Base-by-base conservation (phyloP, 2,113 vertebrate genomes). In the Trogon melanurus region DNA sequence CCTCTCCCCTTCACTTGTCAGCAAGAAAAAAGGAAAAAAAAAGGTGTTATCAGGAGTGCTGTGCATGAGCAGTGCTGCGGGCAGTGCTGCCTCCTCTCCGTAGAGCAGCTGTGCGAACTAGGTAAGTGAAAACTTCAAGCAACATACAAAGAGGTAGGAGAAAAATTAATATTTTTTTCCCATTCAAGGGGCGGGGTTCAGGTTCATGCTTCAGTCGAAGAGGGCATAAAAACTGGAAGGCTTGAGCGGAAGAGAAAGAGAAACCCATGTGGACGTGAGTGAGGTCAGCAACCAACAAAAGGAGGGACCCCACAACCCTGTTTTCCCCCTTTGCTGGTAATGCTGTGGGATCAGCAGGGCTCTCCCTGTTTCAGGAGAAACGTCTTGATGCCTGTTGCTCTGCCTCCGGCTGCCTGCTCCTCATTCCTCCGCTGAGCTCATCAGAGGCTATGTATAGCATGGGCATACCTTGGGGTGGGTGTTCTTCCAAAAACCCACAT, bases 401-500 rank as follows among this genome's bases (percentile, higher is more conserved):
- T 83, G 69, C 67, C 36, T 81, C 44, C 74, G 74, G 41, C 83
- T 65, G 84, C 61, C 61, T 13, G 67, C 88, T 84, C 57, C 65
- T 84, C 10, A 19, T 18, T 29, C 58, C 0, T 41, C 0, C 74
- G 86, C 73, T 93, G 89, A 95, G 92, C 94, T 93, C 79, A 34
- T n/a, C 84, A 48, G 58, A 36, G 61, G 45, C 89, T 96, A 95
- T 92, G 78, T 89, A 95, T 94, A 96, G 91, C 74, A 0, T 1
- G 29, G 86, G 58, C 89, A 84, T 85, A 34, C 80, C 87, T 85
- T 32, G 83, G 88, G 85, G 25, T 74, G 88, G 34, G 70, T 82
- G 83, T 32, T 91, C 95, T 85, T 89, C 89, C 80, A 79, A 67
- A 95, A 87, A 61, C 73, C 80, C 87, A 8, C 58, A 11, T 45